phyloP scores from a whole-genome alignment of 1,140 invertebrate species.

The Anastrepha ludens region DNA sequence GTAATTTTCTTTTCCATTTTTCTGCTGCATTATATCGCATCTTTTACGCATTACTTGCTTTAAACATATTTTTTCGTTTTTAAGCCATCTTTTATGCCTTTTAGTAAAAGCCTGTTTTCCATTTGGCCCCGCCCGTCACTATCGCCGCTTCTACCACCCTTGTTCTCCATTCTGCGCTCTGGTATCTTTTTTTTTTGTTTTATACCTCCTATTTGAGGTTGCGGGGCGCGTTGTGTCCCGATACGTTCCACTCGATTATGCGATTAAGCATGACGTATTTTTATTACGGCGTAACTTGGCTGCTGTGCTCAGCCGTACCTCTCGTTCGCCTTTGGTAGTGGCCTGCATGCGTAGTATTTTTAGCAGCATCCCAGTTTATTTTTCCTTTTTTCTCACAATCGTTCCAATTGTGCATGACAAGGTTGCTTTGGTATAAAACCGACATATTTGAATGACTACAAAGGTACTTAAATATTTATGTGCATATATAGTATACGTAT shows the following conservation, averaged over 20 bases:
- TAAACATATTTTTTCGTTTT: conserved; percentile 10
- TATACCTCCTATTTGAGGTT: conserved; percentile 32
- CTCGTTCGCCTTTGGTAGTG: background rate
- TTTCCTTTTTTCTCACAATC: conserved; percentile 19
- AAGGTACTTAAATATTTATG: background rate
- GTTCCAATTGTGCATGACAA: conserved; percentile 22
- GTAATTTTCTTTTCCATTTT: background rate
- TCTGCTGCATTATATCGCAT: background rate
- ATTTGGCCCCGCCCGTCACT: background rate
- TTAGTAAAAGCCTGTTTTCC: conserved; percentile 41
- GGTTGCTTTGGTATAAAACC: background rate
- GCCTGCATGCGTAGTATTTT: background rate
- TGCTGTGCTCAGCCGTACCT: background rate
- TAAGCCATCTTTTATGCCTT: background rate
- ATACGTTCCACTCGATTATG: conserved; percentile 61
- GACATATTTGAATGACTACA: background rate
- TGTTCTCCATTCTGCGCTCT: background rate
- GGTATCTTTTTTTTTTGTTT: conserved; percentile 34
- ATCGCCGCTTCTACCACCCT: background rate
- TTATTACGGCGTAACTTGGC: conserved; percentile 54
- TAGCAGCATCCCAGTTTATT: background rate
- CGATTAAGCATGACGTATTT: conserved; percentile 60
- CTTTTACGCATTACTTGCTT: conserved; percentile 16
- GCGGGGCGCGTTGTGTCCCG: conserved; percentile 49
- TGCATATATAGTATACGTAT: background rate